phyloP scores from a whole-genome alignment of 2,888 invertebrate species.

The Hydrotaea cyrtoneurina region DNA sequence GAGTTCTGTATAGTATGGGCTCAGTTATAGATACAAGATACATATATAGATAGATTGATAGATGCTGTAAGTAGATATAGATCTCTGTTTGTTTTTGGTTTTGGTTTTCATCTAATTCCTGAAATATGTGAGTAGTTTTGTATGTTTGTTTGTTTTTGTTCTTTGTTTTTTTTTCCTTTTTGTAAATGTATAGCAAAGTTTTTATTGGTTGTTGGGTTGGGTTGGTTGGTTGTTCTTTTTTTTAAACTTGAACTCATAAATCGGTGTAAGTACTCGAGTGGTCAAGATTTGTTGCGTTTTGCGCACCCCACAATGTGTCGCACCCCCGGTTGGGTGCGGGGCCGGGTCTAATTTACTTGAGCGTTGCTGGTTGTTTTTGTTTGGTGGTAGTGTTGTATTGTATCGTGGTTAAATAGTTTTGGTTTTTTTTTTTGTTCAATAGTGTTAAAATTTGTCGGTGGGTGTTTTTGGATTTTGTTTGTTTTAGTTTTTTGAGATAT shows the following conservation, averaged over 20 bases:
- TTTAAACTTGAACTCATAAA: slow-evolving; percentile 14
- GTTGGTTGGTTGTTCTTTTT: no score
- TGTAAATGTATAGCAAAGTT: slow-evolving; percentile 65
- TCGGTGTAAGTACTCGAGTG: slow-evolving; percentile 22
- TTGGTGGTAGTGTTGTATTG: slow-evolving; percentile 13
- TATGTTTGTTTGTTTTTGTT: slow-evolving; percentile 33
- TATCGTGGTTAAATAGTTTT: slow-evolving; percentile 20
- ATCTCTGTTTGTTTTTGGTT: slow-evolving; percentile 33
- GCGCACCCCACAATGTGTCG: no score
- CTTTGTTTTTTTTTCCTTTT: no score
- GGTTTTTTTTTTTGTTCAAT: slow-evolving; percentile 30
- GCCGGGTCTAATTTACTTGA: neutral
- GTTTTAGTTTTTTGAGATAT: neutral
- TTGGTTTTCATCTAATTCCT: slow-evolving; percentile 56
- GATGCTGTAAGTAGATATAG: neutral
- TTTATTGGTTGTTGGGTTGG: slow-evolving; percentile 15
- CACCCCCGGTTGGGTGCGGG: no score
- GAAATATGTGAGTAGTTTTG: slow-evolving; percentile 50
- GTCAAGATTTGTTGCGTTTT: slow-evolving; percentile 16
- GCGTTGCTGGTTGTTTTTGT: neutral
- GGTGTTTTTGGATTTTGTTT: slow-evolving; percentile 46
- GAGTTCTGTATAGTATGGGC: slow-evolving; percentile 18
- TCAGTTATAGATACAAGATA: slow-evolving; percentile 5
- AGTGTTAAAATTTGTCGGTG: slow-evolving; percentile 65
- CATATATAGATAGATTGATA: slow-evolving; percentile 13